These are phyloP conservation scores for Pemphredon lugubris DNA, from an alignment of 2,888 invertebrate species.

Conservation along the genomic window DNA sequence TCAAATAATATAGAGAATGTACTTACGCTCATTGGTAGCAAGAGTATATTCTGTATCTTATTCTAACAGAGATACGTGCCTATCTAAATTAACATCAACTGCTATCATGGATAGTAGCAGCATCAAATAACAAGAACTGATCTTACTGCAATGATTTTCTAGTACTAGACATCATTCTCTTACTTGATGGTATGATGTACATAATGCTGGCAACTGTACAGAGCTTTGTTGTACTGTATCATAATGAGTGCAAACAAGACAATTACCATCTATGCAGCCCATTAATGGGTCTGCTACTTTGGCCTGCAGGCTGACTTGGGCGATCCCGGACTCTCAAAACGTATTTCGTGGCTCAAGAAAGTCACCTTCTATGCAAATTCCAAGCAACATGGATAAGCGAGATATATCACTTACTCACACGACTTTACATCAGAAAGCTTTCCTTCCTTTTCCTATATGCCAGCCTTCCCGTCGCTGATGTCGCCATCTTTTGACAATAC, in stretches of 20 bases:
- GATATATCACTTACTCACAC: slow-evolving; percentile 46
- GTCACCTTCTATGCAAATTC: slow-evolving; percentile 20
- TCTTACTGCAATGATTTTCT: neutral
- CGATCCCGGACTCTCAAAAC: neutral
- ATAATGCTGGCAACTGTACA: slow-evolving; percentile 23
- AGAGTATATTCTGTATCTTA: neutral
- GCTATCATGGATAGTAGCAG: neutral
- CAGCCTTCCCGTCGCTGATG: slow-evolving; percentile 28
- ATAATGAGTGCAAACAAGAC: slow-evolving; percentile 28
- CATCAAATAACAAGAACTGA: neutral
- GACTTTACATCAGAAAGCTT: slow-evolving; percentile 49
- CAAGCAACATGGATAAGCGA: slow-evolving; percentile 34
- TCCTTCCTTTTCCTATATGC: slow-evolving; percentile 44
- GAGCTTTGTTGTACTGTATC: slow-evolving; percentile 20
- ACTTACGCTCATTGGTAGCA: neutral
- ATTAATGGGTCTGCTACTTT: slow-evolving; percentile 1
- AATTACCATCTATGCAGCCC: slow-evolving; percentile 46
- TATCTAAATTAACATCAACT: neutral
- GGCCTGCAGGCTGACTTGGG: neutral
- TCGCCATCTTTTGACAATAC: slow-evolving; percentile 48
- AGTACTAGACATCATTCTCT: slow-evolving; percentile 12
- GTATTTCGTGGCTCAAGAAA: neutral
- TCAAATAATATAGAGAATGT: neutral
- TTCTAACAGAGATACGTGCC: neutral
- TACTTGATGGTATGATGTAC: slow-evolving; percentile 14